phyloP scores from a whole-genome alignment of 1,140 invertebrate species.

The Cotesia vestalis region DNA sequence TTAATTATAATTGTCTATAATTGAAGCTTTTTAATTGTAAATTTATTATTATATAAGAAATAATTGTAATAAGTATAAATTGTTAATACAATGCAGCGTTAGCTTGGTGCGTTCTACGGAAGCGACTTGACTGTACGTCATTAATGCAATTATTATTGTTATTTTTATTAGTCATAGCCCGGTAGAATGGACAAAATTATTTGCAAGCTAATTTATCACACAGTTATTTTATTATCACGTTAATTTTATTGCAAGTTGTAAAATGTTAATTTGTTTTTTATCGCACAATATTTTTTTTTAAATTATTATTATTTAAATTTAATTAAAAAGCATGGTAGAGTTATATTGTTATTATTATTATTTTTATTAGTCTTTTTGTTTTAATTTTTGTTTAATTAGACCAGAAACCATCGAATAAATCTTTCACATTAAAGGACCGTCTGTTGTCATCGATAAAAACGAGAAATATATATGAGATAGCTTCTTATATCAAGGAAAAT shows the following conservation, averaged over 20 bases:
- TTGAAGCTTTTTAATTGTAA: conserved; percentile 5
- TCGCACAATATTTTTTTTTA: too few species aligned
- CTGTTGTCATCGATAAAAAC: conserved; percentile 65
- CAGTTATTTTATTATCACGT: too few species aligned
- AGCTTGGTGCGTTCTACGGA: conserved; percentile 89
- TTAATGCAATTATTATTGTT: conserved; percentile 26
- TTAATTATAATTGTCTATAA: too few species aligned
- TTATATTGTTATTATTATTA: conserved; percentile 52
- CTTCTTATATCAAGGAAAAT: conserved; percentile 68
- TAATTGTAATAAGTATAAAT: conserved; percentile 14
- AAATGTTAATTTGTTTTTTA: too few species aligned
- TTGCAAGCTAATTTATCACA: too few species aligned
- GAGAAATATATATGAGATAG: conserved; percentile 66
- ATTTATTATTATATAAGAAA: conserved; percentile 16
- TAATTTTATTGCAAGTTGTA: too few species aligned
- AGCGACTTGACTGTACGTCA: conserved; percentile 87
- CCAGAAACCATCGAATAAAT: conserved; percentile 60
- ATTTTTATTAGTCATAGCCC: conserved; percentile 19
- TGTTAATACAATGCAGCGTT: conserved; percentile 72
- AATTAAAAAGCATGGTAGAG: neutral
- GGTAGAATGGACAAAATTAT: too few species aligned
- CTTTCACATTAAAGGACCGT: conserved; percentile 63
- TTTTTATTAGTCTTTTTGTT: conserved; percentile 42
- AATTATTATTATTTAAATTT: too few species aligned
- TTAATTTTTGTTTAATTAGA: conserved; percentile 47